phyloP scores from a whole-genome alignment of 92 coral and sea anemone species.

The Paragorgia papillata region DNA sequence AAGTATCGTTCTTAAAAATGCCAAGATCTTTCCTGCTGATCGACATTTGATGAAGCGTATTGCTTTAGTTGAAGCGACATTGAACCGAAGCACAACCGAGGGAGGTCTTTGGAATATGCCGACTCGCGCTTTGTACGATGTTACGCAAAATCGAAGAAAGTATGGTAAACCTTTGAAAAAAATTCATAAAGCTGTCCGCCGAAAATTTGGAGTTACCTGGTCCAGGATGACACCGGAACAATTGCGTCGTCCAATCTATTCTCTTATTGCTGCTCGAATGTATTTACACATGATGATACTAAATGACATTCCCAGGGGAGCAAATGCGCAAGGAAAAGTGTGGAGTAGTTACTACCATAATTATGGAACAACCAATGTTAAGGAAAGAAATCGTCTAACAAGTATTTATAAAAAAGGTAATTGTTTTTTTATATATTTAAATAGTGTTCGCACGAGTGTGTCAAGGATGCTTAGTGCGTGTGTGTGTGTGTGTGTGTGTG shows the following conservation, averaged over 20 bases:
- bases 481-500: no score
- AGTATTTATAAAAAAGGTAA: constrained; percentile 36
- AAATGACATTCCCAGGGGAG: constrained; percentile 67
- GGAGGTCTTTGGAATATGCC: constrained; percentile 95
- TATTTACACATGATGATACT: constrained; percentile 68
- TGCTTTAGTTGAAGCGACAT: constrained; percentile 85
- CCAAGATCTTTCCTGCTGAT: constrained; percentile 56
- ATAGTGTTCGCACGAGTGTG: no score
- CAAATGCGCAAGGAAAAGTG: constrained; percentile 76
- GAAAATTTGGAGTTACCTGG: constrained; percentile 92
- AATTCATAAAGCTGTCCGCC: constrained; percentile 84
- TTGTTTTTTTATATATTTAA: no score
- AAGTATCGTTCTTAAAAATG: constrained; percentile 1
- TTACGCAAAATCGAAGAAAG: constrained; percentile 82
- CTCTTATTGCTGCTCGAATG: constrained; percentile 89
- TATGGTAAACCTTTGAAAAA: constrained; percentile 69
- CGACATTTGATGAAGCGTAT: constrained; percentile 82
- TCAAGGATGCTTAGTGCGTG: no score
- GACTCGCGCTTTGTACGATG: constrained; percentile 74
- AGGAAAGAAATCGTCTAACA: constrained; percentile 3
- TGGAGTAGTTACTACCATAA: constrained; percentile 79
- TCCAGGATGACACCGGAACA: constrained; percentile 78
- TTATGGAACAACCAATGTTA: constrained; percentile 54
- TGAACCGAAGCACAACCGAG: constrained; percentile 74
- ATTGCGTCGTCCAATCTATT: constrained; percentile 87